Evolutionary conservation across 2,797 vertebrate species (phyloP), one percentile per base, ranked within the genome.

Genomic region (Netta rufina): DNA sequence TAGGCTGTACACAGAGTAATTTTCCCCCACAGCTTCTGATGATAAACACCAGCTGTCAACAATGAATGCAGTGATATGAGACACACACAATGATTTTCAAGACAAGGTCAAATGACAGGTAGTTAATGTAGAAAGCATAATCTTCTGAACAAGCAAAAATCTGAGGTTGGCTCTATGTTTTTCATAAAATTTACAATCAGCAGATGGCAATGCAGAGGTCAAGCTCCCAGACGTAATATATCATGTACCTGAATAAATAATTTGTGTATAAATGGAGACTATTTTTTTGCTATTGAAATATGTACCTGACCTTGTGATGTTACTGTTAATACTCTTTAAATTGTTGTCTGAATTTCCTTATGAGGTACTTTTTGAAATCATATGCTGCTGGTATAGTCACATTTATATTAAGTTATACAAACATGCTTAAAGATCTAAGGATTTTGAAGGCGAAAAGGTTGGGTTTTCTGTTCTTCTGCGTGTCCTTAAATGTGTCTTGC

Each of bases 101-200:
- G 91, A 87, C 95, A 97, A 96, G 95, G 95, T 97, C 95, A 95
- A 96, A 93, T 92, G 91, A 89, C 88, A 96, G 91, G 88, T 94
- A 97, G 74, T 90, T 95, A 94, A 93, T 92, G 86, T 92, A 93
- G 88, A 69, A 90, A 94, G 75, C 78, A 87, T 97, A 86, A 95
- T 95, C 95, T 92, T 94, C 91, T 93, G 94, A 95, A 96, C 88
- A 93, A 89, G 86, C 69, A 53, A 92, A 96, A 91, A 87, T 74
- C 67, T 62, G 43, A 90, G 72, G 45, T 32, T 95, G 88, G 57
- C 0, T 0, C 71, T 77, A 13, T 69, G 38, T 87, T 92, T 91
- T 94, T 94, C 54, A n/a, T 61, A 77, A 90, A 93, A 94, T 95
- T 94, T 96, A 64, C 74, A 87, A 80, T 96, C 87, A 69, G 86